Conservation (phyloP, 92 coral and sea anemone genomes). For the Porites lobata region DNA sequence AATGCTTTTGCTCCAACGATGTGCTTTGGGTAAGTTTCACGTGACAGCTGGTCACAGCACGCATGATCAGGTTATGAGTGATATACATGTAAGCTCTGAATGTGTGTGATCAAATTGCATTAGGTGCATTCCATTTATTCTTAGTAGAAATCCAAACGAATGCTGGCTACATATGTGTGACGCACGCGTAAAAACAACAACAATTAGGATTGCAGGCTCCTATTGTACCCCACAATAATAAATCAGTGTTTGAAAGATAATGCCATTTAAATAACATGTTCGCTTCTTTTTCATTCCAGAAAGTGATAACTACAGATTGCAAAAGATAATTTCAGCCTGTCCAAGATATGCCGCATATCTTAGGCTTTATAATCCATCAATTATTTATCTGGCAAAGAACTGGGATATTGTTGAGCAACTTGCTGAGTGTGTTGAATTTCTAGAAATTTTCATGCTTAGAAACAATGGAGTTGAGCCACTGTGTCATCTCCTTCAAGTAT, state of each 20-base stretch:
- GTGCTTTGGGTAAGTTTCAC: too few species aligned
- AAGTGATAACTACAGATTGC: neutral
- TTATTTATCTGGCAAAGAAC: constrained; percentile 15
- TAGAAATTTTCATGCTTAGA: constrained; percentile 41
- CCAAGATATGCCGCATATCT: constrained; percentile 32
- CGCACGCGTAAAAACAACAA: too few species aligned
- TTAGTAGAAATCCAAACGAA: too few species aligned
- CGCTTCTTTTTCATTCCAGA: neutral
- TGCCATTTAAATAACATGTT: neutral
- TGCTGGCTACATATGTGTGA: too few species aligned
- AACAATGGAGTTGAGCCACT: constrained; percentile 26
- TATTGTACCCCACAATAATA: too few species aligned
- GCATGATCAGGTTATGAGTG: too few species aligned
- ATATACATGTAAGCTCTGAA: too few species aligned
- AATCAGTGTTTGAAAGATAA: neutral
- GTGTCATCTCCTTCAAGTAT: constrained; percentile 26
- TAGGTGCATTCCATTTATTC: too few species aligned
- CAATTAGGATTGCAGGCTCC: too few species aligned
- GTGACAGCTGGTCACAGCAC: too few species aligned
- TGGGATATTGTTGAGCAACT: constrained; percentile 11
- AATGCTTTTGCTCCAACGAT: too few species aligned
- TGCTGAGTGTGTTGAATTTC: constrained; percentile 35
- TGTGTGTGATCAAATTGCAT: too few species aligned
- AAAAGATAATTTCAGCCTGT: constrained; percentile 6
- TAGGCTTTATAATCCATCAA: constrained; percentile 31